Conservation (phyloP, 2,113 vertebrate species). For the Ginglymostoma cirratum region DNA sequence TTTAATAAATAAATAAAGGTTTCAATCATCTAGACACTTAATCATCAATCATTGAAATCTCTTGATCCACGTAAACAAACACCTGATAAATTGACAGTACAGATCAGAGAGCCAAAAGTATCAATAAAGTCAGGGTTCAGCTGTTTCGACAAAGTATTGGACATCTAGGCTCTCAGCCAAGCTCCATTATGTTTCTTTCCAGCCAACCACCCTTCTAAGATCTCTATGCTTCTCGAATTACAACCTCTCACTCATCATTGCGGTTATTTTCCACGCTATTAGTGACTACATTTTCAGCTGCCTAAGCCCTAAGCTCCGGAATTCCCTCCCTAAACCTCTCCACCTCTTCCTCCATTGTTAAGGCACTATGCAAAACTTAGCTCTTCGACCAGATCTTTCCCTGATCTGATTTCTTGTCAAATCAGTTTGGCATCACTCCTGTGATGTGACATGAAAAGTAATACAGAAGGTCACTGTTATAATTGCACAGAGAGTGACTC, state of each 20-base stretch:
- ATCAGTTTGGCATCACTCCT: not conserved
- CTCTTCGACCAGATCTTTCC: not conserved
- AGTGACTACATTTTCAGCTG: not conserved
- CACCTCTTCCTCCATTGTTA: not conserved
- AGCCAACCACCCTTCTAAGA: not conserved
- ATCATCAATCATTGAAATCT: too few species aligned
- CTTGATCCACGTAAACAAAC: too few species aligned
- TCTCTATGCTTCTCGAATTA: not conserved
- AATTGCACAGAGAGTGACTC: not conserved
- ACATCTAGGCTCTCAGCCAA: too few species aligned
- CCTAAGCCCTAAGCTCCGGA: not conserved
- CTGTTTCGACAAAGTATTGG: too few species aligned
- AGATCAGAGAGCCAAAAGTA: too few species aligned
- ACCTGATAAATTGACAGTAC: too few species aligned
- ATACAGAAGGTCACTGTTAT: not conserved
- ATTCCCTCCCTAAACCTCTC: not conserved
- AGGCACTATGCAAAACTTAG: not conserved
- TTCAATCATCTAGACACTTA: too few species aligned
- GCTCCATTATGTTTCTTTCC: not conserved
- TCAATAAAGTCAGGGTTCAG: too few species aligned
- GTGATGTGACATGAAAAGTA: not conserved
- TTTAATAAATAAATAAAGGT: too few species aligned
- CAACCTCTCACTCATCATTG: not conserved
- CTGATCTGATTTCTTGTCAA: not conserved
- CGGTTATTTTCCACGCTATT: too few species aligned